Evolutionary conservation across 2,113 vertebrate genomes (phyloP).

Genomic region (Tyrannus savana): DNA sequence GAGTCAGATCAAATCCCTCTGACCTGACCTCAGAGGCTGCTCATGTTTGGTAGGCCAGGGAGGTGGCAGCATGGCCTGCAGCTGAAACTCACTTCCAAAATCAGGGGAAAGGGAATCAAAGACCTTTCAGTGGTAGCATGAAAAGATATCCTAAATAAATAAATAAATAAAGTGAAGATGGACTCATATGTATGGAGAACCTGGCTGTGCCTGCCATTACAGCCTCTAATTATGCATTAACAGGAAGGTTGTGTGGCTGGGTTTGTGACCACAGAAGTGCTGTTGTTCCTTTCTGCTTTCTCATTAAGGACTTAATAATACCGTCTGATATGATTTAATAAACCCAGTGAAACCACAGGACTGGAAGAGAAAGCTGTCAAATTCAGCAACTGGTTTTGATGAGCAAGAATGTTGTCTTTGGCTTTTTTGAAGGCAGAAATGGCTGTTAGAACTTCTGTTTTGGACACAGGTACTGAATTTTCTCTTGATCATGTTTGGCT

Average conservation of each 20-base stretch:
- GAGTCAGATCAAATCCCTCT: background rate
- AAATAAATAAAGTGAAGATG: background rate
- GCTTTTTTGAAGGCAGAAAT: background rate
- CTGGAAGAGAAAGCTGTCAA: constrained; percentile 17
- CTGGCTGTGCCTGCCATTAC: background rate
- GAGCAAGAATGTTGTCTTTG: background rate
- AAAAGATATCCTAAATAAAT: background rate
- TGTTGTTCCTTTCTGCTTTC: background rate
- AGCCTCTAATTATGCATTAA: background rate
- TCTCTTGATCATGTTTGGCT: background rate
- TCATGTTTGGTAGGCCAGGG: background rate
- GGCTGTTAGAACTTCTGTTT: background rate
- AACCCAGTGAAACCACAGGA: constrained; percentile 34
- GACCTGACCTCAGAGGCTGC: background rate
- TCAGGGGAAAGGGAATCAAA: background rate
- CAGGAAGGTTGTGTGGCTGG: background rate
- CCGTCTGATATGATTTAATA: background rate
- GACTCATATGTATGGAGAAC: background rate
- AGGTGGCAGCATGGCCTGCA: background rate
- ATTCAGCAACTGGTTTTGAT: constrained; percentile 29
- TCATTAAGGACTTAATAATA: background rate
- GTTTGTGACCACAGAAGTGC: background rate
- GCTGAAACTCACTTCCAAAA: background rate
- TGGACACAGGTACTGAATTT: background rate
- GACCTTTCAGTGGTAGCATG: background rate